These are phyloP conservation scores for Clarias pachynema DNA, from an alignment of 2,797 vertebrate genomes.

Conservation along the genomic window DNA sequence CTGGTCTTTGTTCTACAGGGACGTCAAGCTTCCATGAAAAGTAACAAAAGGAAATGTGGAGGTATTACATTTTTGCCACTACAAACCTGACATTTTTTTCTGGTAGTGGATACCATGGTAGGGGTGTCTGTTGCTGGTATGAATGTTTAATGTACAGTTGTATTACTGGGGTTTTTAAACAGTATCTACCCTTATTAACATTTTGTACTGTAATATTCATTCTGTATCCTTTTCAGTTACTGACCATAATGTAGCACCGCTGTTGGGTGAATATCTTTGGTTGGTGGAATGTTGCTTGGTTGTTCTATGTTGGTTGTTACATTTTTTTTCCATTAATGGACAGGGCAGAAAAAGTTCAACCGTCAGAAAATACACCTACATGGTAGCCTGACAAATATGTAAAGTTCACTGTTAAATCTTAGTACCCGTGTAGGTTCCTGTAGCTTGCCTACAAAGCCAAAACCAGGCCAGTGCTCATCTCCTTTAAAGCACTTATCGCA, in stretches of 20 bases:
- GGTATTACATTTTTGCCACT: not conserved
- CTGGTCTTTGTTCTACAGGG: conserved; percentile 29
- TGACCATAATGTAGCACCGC: not conserved
- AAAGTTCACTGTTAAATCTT: not conserved
- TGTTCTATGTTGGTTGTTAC: not conserved
- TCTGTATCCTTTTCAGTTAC: not conserved
- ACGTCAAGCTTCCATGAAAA: conserved; percentile 35
- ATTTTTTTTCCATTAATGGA: not conserved
- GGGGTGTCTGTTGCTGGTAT: not conserved
- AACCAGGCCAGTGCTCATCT: not conserved
- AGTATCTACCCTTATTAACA: not conserved
- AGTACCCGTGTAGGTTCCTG: not conserved
- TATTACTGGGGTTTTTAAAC: not conserved
- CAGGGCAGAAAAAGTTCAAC: not conserved
- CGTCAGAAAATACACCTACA: not conserved
- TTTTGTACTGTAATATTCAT: not conserved
- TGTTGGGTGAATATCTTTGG: not conserved
- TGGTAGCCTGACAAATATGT: not conserved
- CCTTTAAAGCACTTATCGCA: not conserved
- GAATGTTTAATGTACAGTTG: not conserved
- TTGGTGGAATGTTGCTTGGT: not conserved
- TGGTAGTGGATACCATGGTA: not conserved
- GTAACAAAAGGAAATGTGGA: conserved; percentile 8
- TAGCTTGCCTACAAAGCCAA: not conserved
- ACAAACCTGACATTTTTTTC: not conserved